Evolutionary conservation across 2,797 vertebrate species (phyloP), one percentile per base, ranked within the genome.

Genomic region (Pipistrellus nathusii): DNA sequence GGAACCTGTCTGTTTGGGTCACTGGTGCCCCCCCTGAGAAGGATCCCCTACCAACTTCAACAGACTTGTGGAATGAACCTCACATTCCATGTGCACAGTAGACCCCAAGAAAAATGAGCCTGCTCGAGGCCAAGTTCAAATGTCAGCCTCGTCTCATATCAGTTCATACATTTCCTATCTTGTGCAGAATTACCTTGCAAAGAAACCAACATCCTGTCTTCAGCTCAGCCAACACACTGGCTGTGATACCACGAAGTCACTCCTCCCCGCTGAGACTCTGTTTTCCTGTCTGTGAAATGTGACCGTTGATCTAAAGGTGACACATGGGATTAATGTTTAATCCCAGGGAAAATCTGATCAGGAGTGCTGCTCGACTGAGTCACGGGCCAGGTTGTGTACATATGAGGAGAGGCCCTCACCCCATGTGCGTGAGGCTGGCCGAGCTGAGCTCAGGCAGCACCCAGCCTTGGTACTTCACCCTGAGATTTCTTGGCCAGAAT

Each of bases 371-470:
- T 13, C 2, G 38, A 17, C 14, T 5, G 25, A 41, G 46, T 27
- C 11, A 3, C 0, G 6, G 59, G 20, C 53, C 62, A 35, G 2
- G 12, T 0, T 5, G 14, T 48, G 46, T 3, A 15, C 0, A 0
- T 5, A 1, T 5, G 0, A 3, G 44, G 53, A 57, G 44, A 57
- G 18, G 35, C 23, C 59, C 62, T 30, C n/a, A 4, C 10, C 27
- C 13, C 17, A 6, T 0, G 0, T n/a, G 57, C 23, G 4, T 2
- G 25, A 51, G 68, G 32, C 48, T 51, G 73, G 72, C 32, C 32
- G 0, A 5, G 38, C 10, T 46, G 62, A 59, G 32, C 4, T 20
- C 6, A 44, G 25, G 32, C 14, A 38, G 48, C 9, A 6, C 69
- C 0, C 1, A 0, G 6, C 10, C 41, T 35, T 4, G 10, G 15